These are phyloP conservation scores for Pterois miles DNA, from an alignment of 2,797 vertebrate genomes.

Conservation along the genomic window DNA sequence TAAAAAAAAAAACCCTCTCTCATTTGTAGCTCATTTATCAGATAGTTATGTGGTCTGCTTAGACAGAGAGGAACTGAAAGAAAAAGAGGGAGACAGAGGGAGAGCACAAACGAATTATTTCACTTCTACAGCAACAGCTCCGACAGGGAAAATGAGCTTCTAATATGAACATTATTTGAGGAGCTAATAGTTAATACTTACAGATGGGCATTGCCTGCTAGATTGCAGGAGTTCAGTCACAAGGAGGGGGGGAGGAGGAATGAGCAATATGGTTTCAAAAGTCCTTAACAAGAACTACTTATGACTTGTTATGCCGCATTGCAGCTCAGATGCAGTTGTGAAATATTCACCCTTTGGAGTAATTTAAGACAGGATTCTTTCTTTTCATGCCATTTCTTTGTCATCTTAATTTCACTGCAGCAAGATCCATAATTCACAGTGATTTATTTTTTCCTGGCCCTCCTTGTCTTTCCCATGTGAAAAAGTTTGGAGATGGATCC, in stretches of 20 bases:
- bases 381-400: conserved; percentile 61
- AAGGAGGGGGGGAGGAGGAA: conserved; percentile 32
- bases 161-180: conserved; percentile 60
- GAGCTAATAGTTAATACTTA: conserved; percentile 63
- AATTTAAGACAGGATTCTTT: conserved; percentile 52
- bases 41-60: conserved; percentile 48
- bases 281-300: conserved; percentile 65
- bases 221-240: conserved; percentile 31
- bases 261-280: conserved; percentile 61
- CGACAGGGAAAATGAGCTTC: conserved; percentile 28
- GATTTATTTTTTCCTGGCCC: conserved; percentile 36
- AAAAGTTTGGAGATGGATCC: conserved; percentile 70
- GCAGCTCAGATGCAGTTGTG: conserved; percentile 67
- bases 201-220: conserved; percentile 58
- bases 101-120: conserved; percentile 36
- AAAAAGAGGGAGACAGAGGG: not conserved
- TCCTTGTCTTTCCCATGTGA: conserved; percentile 73
- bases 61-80: conserved; percentile 22
- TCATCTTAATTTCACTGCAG: conserved; percentile 76
- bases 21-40: conserved; percentile 65
- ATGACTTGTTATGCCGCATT: conserved; percentile 69
- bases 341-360: conserved; percentile 64
- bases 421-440: conserved; percentile 75
- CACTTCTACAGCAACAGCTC: conserved; percentile 33
- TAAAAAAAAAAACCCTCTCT: conserved; percentile 45